Conservation (phyloP, 1,140 invertebrate species). For the Orius laevigatus region DNA sequence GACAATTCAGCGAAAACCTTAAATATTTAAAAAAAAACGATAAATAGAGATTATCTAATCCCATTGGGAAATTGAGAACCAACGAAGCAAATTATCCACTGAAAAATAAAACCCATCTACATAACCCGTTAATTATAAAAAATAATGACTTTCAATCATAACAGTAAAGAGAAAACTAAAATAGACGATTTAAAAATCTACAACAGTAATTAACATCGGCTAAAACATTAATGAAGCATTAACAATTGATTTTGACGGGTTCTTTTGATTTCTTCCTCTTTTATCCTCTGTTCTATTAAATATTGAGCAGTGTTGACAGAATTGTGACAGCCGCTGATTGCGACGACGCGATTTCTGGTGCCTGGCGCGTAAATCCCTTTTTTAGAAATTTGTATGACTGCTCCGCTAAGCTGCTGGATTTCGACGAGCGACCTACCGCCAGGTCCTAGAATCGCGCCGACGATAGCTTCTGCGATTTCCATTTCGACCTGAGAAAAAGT, state of each 20-base stretch:
- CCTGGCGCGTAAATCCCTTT: constrained; percentile 93
- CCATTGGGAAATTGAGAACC: background rate
- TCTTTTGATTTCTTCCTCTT: constrained; percentile 86
- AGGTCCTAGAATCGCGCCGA: constrained; percentile 90
- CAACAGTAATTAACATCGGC: too few relatives aligned
- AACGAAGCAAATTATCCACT: background rate
- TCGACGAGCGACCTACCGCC: constrained; percentile 89
- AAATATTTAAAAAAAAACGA: background rate
- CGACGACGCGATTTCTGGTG: constrained; percentile 91
- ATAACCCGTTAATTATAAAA: background rate
- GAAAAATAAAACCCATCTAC: background rate
- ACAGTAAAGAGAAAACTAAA: background rate
- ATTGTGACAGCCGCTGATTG: constrained; percentile 74
- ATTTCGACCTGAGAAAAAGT: constrained; percentile 48
- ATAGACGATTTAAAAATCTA: too few relatives aligned
- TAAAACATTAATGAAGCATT: constrained; percentile 16
- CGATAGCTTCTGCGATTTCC: constrained; percentile 87
- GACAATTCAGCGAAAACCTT: background rate
- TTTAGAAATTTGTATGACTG: constrained; percentile 96
- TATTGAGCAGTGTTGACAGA: constrained; percentile 80
- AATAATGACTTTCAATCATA: background rate
- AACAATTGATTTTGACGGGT: constrained; percentile 44
- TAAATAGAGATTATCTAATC: too few relatives aligned
- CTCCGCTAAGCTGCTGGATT: constrained; percentile 89
- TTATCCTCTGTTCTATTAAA: constrained; percentile 89